Percentiles rank a stretch among this genome's conserved stretches.
Evolutionary conservation across 2,797 vertebrate species (phyloP).

Genomic region (Garrulus glandarius): DNA sequence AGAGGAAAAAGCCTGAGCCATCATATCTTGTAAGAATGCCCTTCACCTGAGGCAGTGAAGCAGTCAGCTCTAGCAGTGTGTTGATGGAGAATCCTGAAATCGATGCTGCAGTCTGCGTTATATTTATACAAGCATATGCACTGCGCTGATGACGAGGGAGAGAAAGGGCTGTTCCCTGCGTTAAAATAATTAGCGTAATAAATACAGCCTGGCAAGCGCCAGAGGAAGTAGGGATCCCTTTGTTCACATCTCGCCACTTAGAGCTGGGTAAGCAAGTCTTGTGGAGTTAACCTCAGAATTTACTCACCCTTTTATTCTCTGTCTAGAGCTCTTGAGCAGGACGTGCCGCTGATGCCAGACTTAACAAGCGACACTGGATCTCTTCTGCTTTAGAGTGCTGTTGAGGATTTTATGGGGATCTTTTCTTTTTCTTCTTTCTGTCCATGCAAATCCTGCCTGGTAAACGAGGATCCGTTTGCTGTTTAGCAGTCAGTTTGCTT

Average conservation of each 20-base stretch:
- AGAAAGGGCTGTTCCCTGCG: slow-evolving; percentile 6
- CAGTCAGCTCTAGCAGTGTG: background rate
- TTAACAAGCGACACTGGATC: background rate
- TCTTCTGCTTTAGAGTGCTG: background rate
- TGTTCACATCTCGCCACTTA: background rate
- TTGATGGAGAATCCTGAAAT: background rate
- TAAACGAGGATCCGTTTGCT: background rate
- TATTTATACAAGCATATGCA: background rate
- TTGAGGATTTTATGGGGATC: background rate
- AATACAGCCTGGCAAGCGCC: background rate
- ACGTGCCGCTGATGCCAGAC: background rate
- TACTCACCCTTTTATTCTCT: background rate
- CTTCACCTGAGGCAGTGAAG: background rate
- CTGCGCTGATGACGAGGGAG: background rate
- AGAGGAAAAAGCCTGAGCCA: background rate
- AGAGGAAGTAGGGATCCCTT: background rate
- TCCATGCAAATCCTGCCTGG: background rate
- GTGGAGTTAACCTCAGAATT: background rate
- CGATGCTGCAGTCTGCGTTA: background rate
- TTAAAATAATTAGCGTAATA: slow-evolving; percentile 42
- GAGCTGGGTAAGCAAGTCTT: background rate
- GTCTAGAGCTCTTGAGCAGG: background rate
- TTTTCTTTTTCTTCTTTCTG: background rate
- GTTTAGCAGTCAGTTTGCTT: slow-evolving; percentile 26
- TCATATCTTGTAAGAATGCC: background rate